Conservation (phyloP, 2,888 invertebrate species). For the Archaeoteleia sp. region DNA sequence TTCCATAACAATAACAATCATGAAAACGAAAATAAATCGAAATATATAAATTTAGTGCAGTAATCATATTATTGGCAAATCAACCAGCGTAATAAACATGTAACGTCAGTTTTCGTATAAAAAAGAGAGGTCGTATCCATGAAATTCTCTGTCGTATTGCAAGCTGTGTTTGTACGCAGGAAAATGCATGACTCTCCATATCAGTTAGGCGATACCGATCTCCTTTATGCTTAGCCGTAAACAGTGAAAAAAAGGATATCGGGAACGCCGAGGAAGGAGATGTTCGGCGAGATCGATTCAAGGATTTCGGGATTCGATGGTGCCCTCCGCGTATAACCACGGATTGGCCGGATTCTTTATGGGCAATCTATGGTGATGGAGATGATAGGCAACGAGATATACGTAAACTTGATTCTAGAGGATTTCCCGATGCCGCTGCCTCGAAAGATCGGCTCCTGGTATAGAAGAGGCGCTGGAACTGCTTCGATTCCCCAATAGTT, state of each 20-base stretch:
- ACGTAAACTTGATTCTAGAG: conserved; percentile 73
- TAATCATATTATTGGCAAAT: conserved; percentile 14
- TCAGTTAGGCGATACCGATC: conserved; percentile 49
- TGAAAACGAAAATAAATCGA: too few relatives aligned
- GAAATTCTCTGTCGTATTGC: conserved; percentile 35
- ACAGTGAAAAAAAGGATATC: conserved; percentile 47
- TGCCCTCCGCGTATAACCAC: conserved; percentile 71
- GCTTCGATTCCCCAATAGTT: conserved; percentile 73
- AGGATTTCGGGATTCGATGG: conserved; percentile 61
- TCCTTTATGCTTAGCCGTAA: conserved; percentile 53
- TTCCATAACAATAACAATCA: too few relatives aligned
- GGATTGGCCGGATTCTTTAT: conserved; percentile 74
- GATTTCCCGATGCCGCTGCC: conserved; percentile 63
- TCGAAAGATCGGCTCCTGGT: conserved; percentile 56
- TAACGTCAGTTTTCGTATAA: too few relatives aligned
- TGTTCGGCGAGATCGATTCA: conserved; percentile 62
- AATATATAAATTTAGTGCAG: conserved; percentile 22
- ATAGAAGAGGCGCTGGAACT: conserved; percentile 19
- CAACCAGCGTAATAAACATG: conserved; percentile 5
- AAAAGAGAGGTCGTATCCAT: conserved; percentile 28
- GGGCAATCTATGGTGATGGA: conserved; percentile 75
- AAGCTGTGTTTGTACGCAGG: conserved; percentile 25
- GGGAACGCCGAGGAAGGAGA: conserved; percentile 54
- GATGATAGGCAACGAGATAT: conserved; percentile 74
- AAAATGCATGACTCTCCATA: conserved; percentile 19